Percentiles rank a stretch among this genome's conserved stretches.
phyloP scores from a whole-genome alignment of 2,888 invertebrate species.

The Ecliptopera silaceata region DNA sequence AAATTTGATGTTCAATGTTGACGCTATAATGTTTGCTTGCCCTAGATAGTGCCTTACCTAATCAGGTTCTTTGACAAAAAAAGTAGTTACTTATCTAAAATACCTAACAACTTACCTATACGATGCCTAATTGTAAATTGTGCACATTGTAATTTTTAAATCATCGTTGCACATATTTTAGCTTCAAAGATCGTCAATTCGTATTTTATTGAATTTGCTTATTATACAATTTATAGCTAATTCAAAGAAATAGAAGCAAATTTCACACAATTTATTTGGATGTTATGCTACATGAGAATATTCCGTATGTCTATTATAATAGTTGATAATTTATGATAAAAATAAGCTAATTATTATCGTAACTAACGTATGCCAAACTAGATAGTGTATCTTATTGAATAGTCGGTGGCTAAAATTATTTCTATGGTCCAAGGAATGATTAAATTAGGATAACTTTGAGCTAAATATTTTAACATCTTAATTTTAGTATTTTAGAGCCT shows the following conservation, averaged over 20 bases:
- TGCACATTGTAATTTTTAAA: neutral
- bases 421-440: slow-evolving; percentile 55
- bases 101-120: neutral
- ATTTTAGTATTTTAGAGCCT: slow-evolving; percentile 58
- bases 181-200: neutral
- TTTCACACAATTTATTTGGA: slow-evolving; percentile 75
- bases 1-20: slow-evolving; percentile 29
- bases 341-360: slow-evolving; percentile 30
- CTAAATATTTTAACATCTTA: slow-evolving; percentile 61
- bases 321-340: slow-evolving; percentile 35
- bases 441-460: slow-evolving; percentile 53
- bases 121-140: neutral
- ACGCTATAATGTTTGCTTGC: slow-evolving; percentile 24
- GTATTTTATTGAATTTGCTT: slow-evolving; percentile 7
- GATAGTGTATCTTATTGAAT: slow-evolving; percentile 56
- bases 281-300: slow-evolving; percentile 67
- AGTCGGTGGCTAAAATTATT: slow-evolving; percentile 54
- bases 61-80: slow-evolving; percentile 3
- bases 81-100: no score
- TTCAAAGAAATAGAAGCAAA: slow-evolving; percentile 66
- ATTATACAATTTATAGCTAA: slow-evolving; percentile 28
- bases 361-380: slow-evolving; percentile 59
- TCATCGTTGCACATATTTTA: slow-evolving; percentile 4
- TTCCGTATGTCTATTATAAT: slow-evolving; percentile 54
- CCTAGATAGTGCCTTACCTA: slow-evolving; percentile 48